Percentiles rank a stretch among this genome's conserved stretches.
phyloP scores from a whole-genome alignment of 1,140 invertebrate species.

The Diachasmimorpha longicaudata region DNA sequence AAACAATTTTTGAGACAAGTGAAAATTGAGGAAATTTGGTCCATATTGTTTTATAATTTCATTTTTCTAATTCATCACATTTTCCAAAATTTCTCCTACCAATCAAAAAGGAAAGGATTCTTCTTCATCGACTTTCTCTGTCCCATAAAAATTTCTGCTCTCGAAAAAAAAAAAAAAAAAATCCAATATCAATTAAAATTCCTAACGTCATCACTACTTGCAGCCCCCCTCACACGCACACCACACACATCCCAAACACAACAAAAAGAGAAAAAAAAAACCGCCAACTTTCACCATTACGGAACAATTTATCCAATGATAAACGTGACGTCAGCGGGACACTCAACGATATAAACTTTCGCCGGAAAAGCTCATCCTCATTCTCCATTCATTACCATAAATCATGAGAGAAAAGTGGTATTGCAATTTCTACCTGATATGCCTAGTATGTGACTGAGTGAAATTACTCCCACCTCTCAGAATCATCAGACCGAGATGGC shows the following conservation, averaged over 20 bases:
- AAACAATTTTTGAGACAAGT: too few relatives aligned
- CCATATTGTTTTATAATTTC: too few relatives aligned
- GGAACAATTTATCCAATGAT: not conserved
- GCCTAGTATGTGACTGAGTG: not conserved
- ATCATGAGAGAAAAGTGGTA: not conserved
- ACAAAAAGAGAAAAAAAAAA: not conserved
- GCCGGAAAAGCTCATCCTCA: not conserved
- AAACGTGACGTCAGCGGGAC: not conserved
- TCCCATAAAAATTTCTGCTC: not conserved
- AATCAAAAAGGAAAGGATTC: not conserved
- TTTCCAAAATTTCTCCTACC: not conserved
- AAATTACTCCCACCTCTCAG: not conserved
- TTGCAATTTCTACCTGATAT: not conserved
- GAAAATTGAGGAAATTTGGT: too few relatives aligned
- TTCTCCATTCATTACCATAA: not conserved
- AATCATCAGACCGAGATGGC: constrained; percentile 1
- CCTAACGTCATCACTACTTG: not conserved
- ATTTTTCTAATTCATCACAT: not conserved
- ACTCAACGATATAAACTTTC: not conserved
- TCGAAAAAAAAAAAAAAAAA: not conserved
- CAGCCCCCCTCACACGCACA: not conserved
- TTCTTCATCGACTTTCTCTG: not conserved
- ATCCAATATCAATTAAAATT: not conserved
- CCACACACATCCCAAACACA: too few relatives aligned
- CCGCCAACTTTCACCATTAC: not conserved